Evolutionary conservation across 2,113 vertebrate genomes (phyloP).

Genomic region (Callipepla californica): DNA sequence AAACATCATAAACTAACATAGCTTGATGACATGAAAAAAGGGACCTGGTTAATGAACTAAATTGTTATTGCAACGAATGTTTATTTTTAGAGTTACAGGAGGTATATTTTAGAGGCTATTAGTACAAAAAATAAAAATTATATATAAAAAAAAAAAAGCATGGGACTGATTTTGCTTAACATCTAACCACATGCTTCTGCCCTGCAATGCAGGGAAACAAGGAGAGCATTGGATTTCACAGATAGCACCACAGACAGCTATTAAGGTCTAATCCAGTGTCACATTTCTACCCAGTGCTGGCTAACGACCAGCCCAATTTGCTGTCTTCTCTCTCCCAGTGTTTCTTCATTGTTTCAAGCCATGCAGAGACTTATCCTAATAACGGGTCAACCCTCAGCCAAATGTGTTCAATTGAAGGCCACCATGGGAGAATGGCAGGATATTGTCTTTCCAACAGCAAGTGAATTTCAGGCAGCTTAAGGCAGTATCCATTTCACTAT

Average conservation of each 20-base stretch:
- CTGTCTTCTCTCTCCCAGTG: slow-evolving; percentile 71
- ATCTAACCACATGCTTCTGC: slow-evolving; percentile 55
- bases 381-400: slow-evolving; percentile 82
- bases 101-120: slow-evolving; percentile 32
- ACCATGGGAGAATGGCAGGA: slow-evolving; percentile 87
- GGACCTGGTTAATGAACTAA: slow-evolving; percentile 7
- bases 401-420: slow-evolving; percentile 85
- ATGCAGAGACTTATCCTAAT: slow-evolving; percentile 81
- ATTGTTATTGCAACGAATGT: not conserved
- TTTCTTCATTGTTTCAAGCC: slow-evolving; percentile 84
- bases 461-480: slow-evolving; percentile 85
- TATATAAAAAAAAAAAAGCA: not conserved
- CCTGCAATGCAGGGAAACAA: slow-evolving; percentile 47
- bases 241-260: slow-evolving; percentile 79
- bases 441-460: slow-evolving; percentile 89
- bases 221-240: slow-evolving; percentile 72
- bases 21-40: slow-evolving; percentile 30
- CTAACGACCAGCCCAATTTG: slow-evolving; percentile 80
- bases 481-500: slow-evolving; percentile 86
- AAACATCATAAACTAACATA: slow-evolving; percentile 55
- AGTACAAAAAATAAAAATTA: not conserved
- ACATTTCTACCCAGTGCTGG: slow-evolving; percentile 76
- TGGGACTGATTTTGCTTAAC: not conserved
- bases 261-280: slow-evolving; percentile 79
- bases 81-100: slow-evolving; percentile 35